These are phyloP conservation scores for Fulmarus glacialis DNA, from an alignment of 2,113 vertebrate species.

Conservation along the genomic window DNA sequence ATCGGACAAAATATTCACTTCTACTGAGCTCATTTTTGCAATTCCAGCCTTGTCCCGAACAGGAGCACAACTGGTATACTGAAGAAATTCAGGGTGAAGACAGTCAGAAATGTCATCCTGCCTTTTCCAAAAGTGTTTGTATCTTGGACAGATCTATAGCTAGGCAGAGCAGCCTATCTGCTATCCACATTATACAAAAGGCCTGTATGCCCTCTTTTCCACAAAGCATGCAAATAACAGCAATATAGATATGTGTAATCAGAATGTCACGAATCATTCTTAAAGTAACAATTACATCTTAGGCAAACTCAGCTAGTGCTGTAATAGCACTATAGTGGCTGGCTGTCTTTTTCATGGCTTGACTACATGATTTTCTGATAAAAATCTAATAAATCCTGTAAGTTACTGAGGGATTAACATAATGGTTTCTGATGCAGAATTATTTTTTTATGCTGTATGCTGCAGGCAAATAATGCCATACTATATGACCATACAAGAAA, in stretches of 20 bases:
- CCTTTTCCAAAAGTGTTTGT: background rate
- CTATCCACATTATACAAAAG: background rate
- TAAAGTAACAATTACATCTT: background rate
- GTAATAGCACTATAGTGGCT: background rate
- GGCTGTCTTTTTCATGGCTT: background rate
- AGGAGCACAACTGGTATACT: rapidly evolving
- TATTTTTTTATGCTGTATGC: background rate
- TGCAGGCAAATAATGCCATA: background rate
- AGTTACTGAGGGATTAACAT: background rate
- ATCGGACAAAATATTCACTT: rapidly evolving
- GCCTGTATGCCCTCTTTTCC: background rate
- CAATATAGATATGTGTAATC: background rate
- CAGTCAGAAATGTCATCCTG: background rate
- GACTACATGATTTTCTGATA: background rate
- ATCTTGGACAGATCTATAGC: background rate
- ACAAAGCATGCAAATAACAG: background rate
- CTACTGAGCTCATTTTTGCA: background rate
- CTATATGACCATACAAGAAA: background rate
- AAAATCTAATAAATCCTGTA: background rate
- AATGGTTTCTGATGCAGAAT: background rate
- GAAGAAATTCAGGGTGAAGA: background rate
- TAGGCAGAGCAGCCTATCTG: background rate
- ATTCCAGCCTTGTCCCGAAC: rapidly evolving
- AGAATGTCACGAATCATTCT: background rate
- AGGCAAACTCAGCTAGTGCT: background rate